Evolutionary conservation across 2,888 invertebrate species (phyloP), one percentile per base, ranked within the genome.

Genomic region (Drosophila parthenogenetica): DNA sequence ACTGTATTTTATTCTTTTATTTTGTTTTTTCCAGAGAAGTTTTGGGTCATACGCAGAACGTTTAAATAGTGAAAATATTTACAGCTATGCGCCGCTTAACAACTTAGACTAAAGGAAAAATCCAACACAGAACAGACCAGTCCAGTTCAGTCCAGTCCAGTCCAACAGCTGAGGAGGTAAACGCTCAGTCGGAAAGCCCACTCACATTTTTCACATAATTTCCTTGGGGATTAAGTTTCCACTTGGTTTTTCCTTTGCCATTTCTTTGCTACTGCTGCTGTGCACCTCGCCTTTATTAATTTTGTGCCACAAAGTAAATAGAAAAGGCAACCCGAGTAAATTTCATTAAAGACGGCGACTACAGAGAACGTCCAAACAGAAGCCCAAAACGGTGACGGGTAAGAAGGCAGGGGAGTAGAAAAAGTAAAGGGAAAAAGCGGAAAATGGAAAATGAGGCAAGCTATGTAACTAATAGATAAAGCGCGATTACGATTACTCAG

Each of bases 171-270:
- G 57, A 7, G 49, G 16, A 29, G 37, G 2, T n/a, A 11, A 60
- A 11, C 16, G 51, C 17, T 19, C 45, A 22, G 29, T 16, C 10
- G 43, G 35, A 50, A 17, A 50, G 35, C 70, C 69, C 76, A 82
- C 88, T 79, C 82, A 88, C 82, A 83, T 85, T 85, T 85, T 82
- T 83, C 83, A 86, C 73, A 84, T 84, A 84, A 84, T 84, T 84
- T 84, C 86, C 84, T 84, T 75, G 61, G 84, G 84, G 84, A 86
- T 84, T 84, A 86, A 79, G 83, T 84, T 84, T 84, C 83, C 86
- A 81, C 83, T 83, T 82, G 73, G 77, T 57, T 67, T 64, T 81
- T 42, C 60, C 63, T 32, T 54, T 53, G 65, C 51, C 45, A 46
- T 45, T 29, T 51, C 40, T 63, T 22, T 49, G 58, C 50, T 54